phyloP scores from a whole-genome alignment of 2,888 invertebrate species.

The Melinaea menophilus region DNA sequence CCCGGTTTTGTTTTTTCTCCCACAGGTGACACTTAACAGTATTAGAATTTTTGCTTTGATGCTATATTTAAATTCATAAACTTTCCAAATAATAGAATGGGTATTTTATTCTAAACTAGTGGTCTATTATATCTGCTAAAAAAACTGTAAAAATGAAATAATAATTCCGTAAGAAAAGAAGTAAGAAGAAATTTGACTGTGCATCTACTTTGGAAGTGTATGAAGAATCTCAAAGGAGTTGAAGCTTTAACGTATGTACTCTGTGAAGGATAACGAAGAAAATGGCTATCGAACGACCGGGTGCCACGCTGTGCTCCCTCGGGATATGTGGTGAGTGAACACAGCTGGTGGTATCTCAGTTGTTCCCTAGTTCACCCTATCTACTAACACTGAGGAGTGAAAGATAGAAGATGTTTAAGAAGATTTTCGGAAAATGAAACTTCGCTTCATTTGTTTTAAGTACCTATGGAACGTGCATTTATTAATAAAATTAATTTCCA shows the following conservation, averaged over 20 bases:
- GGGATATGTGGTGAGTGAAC: conserved; percentile 89
- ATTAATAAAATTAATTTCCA: too few species aligned
- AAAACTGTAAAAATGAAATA: too few species aligned
- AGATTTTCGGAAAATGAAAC: background rate
- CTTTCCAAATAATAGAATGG: too few species aligned
- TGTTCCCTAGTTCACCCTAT: conserved; percentile 76
- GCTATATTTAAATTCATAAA: too few species aligned
- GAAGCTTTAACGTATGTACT: conserved; percentile 1
- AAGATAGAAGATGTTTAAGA: background rate
- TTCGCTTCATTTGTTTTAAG: too few species aligned
- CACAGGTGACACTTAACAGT: conserved; percentile 30
- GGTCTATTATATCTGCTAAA: too few species aligned
- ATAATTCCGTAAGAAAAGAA: background rate
- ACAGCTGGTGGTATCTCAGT: conserved; percentile 99
- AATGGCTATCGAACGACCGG: conserved; percentile 84
- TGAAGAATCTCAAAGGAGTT: background rate
- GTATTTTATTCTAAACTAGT: too few species aligned
- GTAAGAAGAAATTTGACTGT: background rate
- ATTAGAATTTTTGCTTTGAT: background rate
- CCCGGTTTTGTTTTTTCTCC: background rate
- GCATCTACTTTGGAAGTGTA: background rate
- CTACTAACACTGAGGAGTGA: conserved; percentile 1
- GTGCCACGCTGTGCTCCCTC: conserved; percentile 99
- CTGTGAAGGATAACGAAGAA: conserved; percentile 23
- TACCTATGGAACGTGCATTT: too few species aligned